phyloP scores from a whole-genome alignment of 2,888 invertebrate species.

The Standfussiana lucernea region DNA sequence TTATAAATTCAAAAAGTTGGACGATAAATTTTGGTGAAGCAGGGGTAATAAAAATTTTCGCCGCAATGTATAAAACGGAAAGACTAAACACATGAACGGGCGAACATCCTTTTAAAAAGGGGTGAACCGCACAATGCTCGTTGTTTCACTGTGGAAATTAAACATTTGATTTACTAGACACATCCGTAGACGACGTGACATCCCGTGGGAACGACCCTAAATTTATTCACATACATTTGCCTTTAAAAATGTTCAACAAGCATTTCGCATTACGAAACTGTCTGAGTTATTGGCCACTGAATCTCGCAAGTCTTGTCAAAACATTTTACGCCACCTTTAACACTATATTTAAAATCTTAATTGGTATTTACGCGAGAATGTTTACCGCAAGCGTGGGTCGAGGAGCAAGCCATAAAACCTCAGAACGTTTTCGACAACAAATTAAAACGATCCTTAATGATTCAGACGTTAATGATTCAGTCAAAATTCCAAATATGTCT shows the following conservation, averaged over 20 bases:
- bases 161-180: conserved; percentile 86
- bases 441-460: conserved; percentile 79
- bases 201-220: conserved; percentile 80
- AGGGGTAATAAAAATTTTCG: conserved; percentile 62
- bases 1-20: conserved; percentile 53
- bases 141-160: conserved; percentile 85
- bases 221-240: conserved; percentile 72
- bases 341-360: conserved; percentile 78
- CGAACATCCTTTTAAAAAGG: conserved; percentile 73
- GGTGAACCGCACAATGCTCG: conserved; percentile 78
- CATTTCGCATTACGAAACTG: conserved; percentile 76
- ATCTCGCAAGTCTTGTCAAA: conserved; percentile 68
- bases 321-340: conserved; percentile 75
- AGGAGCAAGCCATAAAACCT: conserved; percentile 70
- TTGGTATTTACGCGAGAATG: conserved; percentile 69
- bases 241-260: conserved; percentile 78
- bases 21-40: conserved; percentile 57
- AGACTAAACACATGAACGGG: conserved; percentile 64
- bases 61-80: conserved; percentile 63
- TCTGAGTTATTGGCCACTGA: conserved; percentile 71
- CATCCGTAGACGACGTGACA: conserved; percentile 80
- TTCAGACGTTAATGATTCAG: conserved; percentile 76
- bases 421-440: conserved; percentile 77
- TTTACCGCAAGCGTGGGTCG: conserved; percentile 75
- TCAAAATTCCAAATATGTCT: conserved; percentile 79